A percentile compares a stretch with the other conserved stretches of the same genome.
Evolutionary conservation across 1,140 invertebrate genomes (phyloP).

Genomic region (Brachionus plicatilis): DNA sequence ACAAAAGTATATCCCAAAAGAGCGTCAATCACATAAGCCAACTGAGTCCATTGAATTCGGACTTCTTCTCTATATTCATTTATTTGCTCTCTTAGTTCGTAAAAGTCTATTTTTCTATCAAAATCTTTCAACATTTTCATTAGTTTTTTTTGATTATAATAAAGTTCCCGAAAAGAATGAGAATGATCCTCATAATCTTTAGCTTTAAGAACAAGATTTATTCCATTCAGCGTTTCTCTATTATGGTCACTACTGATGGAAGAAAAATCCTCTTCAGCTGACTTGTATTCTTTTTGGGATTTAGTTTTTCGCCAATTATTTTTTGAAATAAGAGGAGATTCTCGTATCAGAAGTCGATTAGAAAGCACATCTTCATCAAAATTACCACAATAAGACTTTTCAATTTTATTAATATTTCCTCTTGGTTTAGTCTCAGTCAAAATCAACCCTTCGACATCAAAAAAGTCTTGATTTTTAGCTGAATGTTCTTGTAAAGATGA

Average conservation of each 20-base stretch:
- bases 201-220: not conserved
- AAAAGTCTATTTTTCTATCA: not conserved
- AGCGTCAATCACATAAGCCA: slow-evolving; percentile 18
- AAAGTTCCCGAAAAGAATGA: not conserved
- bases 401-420: not conserved
- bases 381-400: not conserved
- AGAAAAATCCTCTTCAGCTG: not conserved
- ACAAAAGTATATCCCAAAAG: slow-evolving; percentile 24
- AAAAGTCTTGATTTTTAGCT: not conserved
- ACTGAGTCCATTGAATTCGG: slow-evolving; percentile 30
- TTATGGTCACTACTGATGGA: not conserved
- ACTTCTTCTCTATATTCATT: slow-evolving; percentile 33
- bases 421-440: not conserved
- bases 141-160: not conserved
- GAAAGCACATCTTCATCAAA: not conserved
- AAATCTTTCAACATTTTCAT: not conserved
- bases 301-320: not conserved
- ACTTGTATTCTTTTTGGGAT: not conserved
- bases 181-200: not conserved
- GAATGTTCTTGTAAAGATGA: not conserved
- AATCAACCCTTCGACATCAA: not conserved
- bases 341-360: not conserved
- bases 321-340: not conserved
- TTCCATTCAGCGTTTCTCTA: not conserved
- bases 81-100: not conserved